Conservation (phyloP, 2,888 invertebrate genomes). For the Dione juno region DNA sequence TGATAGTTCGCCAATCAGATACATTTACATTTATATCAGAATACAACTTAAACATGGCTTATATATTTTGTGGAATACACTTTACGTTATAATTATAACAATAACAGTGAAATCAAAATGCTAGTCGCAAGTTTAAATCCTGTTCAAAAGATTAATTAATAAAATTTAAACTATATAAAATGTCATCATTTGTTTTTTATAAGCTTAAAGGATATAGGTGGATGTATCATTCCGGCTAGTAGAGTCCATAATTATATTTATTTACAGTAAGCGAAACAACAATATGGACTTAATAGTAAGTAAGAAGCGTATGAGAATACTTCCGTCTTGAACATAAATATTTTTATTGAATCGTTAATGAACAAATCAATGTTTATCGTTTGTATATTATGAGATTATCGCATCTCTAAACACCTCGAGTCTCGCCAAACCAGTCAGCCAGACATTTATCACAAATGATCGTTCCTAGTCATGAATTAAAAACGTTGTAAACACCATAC, state of each 20-base stretch:
- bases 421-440: slow-evolving; percentile 13
- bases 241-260: slow-evolving; percentile 27
- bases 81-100: neutral
- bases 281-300: slow-evolving; percentile 8
- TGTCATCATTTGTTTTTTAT: too few relatives aligned
- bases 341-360: slow-evolving; percentile 13
- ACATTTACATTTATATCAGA: slow-evolving; percentile 24
- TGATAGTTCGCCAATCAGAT: slow-evolving; percentile 44
- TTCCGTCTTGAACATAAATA: slow-evolving; percentile 21
- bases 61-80: neutral
- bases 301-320: slow-evolving; percentile 16
- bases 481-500: slow-evolving; percentile 47
- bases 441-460: slow-evolving; percentile 27
- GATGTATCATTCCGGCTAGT: slow-evolving; percentile 38
- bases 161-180: neutral
- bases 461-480: slow-evolving; percentile 12
- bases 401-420: slow-evolving; percentile 8
- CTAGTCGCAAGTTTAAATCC: neutral
- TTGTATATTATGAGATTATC: neutral
- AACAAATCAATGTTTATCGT: slow-evolving; percentile 17
- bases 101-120: neutral
- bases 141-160: too few relatives aligned
- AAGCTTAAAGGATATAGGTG: too few relatives aligned
- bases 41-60: neutral
- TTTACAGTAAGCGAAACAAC: slow-evolving; percentile 14